A percentile compares a stretch with the other conserved stretches of the same genome.
These are phyloP conservation scores for Xestia sexstrigata DNA, from an alignment of 2,888 invertebrate species.

Conservation along the genomic window DNA sequence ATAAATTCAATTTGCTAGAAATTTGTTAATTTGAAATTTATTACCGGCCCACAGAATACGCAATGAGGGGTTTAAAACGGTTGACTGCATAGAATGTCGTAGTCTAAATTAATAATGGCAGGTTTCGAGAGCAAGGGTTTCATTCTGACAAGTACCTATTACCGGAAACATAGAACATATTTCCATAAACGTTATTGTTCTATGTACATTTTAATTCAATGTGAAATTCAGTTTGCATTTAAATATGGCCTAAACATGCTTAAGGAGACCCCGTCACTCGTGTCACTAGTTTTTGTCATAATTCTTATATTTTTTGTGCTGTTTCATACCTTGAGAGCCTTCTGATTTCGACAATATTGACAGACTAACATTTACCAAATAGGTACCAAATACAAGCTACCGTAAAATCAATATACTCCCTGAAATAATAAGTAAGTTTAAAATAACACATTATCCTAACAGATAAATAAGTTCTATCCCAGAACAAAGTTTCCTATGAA, in stretches of 20 bases:
- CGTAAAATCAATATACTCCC: not conserved
- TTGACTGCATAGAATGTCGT: slow-evolving; percentile 46
- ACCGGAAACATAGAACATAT: not conserved
- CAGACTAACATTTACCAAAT: not conserved
- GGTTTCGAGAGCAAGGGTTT: slow-evolving; percentile 34
- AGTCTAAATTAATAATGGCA: slow-evolving; percentile 56
- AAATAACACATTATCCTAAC: not conserved
- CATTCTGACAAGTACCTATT: not conserved
- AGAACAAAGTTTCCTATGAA: slow-evolving; percentile 27
- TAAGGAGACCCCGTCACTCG: too few relatives aligned
- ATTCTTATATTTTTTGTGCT: not conserved
- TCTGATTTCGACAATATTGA: not conserved
- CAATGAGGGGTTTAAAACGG: slow-evolving; percentile 58
- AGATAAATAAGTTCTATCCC: slow-evolving; percentile 14
- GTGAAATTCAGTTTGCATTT: not conserved
- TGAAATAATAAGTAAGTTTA: not conserved
- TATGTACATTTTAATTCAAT: slow-evolving; percentile 1
- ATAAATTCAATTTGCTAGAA: slow-evolving; percentile 62
- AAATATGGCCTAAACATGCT: not conserved
- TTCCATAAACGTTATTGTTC: slow-evolving; percentile 5
- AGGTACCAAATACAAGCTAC: not conserved
- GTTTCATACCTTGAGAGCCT: not conserved
- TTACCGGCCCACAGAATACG: slow-evolving; percentile 56
- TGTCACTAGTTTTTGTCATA: not conserved
- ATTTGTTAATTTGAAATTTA: slow-evolving; percentile 65